Base-by-base conservation (phyloP, 2,797 vertebrate genomes). In the Erpetoichthys calabaricus region DNA sequence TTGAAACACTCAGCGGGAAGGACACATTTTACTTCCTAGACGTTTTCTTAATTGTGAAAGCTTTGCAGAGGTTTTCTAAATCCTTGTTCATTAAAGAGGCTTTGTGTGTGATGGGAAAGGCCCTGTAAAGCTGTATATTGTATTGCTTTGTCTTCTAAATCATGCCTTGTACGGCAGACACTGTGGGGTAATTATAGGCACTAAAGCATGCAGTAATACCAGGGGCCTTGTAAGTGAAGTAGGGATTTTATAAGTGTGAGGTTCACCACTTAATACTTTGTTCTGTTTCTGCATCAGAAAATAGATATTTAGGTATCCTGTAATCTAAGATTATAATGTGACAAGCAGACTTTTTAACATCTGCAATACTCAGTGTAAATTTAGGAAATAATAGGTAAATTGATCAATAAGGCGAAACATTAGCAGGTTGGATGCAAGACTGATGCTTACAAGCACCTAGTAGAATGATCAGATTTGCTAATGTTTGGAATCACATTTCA, bases 1-100 rank as follows among this genome's bases (percentile, higher is more conserved):
- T 67, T 73, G 63, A 65, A 61, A 59, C 57, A 64, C 55, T 67
- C 53, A 65, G 53, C 64, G 62, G 65, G 66, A 50, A 67, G 65
- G 45, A 50, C 0, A 1, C 66, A 5, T 5, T 42, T 42, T 42
- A 54, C 53, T 54, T 54, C 42, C 44, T 41, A 54, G 53, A 54
- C 41, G 41, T 42, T 54, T 54, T 54, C 53, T 42, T 54, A 54
- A 54, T 54, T 42, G 53, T 54, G 41, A 3, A 41, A 43, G 10
- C 53, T 54, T 54, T 54, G 6, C 9, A 54, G 53, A 44, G 53
- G 53, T 42, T 54, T 54, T 54, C 41, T 54, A 54, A 54, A 54
- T 54, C 5, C 53, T 54, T 54, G 41, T 54, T 54, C 53, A 54
- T 54, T 54, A 54, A 43, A 42, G 41, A 43, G 41, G 53, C 25